Conservation (phyloP, 2,113 vertebrate genomes). For the Lagopus leucura region DNA sequence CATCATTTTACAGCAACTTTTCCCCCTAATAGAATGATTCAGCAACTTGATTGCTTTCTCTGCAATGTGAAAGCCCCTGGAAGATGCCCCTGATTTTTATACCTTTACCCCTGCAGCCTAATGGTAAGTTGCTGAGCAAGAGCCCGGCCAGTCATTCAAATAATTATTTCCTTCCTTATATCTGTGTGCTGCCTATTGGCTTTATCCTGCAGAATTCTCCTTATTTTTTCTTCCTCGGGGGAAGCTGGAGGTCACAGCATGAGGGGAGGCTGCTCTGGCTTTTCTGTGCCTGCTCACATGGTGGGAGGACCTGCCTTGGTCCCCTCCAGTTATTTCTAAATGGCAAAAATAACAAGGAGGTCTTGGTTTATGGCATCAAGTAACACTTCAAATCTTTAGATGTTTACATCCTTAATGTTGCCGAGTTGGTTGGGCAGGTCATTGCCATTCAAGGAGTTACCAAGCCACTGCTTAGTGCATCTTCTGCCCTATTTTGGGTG, state of each 20-base stretch:
- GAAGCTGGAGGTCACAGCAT: neutral
- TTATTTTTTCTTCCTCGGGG: neutral
- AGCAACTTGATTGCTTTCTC: neutral
- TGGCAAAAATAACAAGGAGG: neutral
- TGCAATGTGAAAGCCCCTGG: neutral
- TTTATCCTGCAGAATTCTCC: neutral
- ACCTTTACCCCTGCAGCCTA: neutral
- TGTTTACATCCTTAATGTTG: neutral
- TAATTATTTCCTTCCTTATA: neutral
- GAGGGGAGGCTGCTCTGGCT: neutral
- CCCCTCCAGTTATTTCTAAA: neutral
- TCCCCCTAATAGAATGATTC: neutral
- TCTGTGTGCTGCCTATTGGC: conserved; percentile 53
- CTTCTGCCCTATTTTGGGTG: neutral
- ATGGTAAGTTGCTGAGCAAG: conserved; percentile 11
- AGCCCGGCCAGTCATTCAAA: neutral
- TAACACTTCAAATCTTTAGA: neutral
- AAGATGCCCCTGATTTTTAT: conserved; percentile 32
- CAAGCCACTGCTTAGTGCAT: neutral
- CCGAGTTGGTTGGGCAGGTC: neutral
- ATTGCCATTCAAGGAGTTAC: neutral
- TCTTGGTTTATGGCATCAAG: neutral
- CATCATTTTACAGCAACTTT: conserved; percentile 17
- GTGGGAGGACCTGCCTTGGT: neutral
- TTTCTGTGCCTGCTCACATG: rapidly evolving